These are phyloP conservation scores for Champsocephalus gunnari DNA, from an alignment of 2,797 vertebrate species.

Conservation along the genomic window DNA sequence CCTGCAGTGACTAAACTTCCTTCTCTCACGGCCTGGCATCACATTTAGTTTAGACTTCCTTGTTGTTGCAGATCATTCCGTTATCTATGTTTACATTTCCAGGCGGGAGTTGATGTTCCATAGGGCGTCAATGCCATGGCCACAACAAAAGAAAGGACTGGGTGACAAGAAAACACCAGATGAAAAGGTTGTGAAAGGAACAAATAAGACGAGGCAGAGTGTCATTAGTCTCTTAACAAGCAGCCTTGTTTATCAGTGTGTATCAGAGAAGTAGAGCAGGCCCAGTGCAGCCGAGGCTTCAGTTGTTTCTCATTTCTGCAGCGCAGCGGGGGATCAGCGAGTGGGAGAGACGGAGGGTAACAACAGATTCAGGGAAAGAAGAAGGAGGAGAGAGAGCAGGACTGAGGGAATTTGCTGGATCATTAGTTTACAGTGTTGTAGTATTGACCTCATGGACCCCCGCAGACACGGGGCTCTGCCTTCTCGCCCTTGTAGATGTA, in stretches of 20 bases:
- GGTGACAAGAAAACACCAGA: constrained; percentile 51
- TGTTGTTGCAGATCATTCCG: constrained; percentile 21
- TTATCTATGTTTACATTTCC: constrained; percentile 45
- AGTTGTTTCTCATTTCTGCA: constrained; percentile 80
- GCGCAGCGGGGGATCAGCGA: constrained; percentile 74
- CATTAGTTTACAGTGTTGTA: constrained; percentile 83
- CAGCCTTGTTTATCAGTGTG: constrained; percentile 74
- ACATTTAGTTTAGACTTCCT: constrained; percentile 21
- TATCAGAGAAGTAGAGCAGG: constrained; percentile 64
- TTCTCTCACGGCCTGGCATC: neutral
- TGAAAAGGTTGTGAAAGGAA: constrained; percentile 55
- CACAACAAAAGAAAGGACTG: constrained; percentile 37
- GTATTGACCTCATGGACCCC: constrained; percentile 81
- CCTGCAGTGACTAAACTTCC: neutral
- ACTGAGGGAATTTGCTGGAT: constrained; percentile 80
- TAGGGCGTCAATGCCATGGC: constrained; percentile 35
- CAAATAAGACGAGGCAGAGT: constrained; percentile 56
- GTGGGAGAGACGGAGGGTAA: constrained; percentile 72
- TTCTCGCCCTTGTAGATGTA: constrained; percentile 65
- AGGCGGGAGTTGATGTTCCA: constrained; percentile 21
- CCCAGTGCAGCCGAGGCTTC: constrained; percentile 60
- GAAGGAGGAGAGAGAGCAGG: constrained; percentile 57
- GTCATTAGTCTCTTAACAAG: constrained; percentile 77
- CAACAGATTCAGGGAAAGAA: constrained; percentile 67
- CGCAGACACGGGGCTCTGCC: constrained; percentile 60